Percentiles rank a stretch among this genome's conserved stretches.
Conservation (phyloP, 2,113 vertebrate genomes). For the Gallinago paraguaiae region DNA sequence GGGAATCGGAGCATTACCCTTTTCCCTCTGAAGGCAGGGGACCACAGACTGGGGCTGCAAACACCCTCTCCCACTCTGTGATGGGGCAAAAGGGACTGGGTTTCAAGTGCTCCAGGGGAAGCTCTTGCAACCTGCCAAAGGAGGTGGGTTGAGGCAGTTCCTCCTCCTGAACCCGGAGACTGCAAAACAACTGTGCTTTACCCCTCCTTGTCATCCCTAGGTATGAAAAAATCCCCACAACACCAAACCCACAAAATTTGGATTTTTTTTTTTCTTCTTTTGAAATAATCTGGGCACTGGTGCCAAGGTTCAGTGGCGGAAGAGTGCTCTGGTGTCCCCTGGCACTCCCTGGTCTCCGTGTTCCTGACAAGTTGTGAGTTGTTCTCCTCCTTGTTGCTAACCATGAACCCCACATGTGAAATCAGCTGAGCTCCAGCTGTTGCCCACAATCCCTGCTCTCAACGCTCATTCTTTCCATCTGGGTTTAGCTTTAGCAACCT, state of each 20-base stretch:
- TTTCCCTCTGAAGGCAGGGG: not conserved
- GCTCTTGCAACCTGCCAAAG: not conserved
- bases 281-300: not conserved
- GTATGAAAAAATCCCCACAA: not conserved
- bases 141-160: not conserved
- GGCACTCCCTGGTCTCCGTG: not conserved
- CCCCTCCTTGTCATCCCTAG: not conserved
- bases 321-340: not conserved
- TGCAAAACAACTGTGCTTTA: not conserved
- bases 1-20: not conserved
- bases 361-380: not conserved
- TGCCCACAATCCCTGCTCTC: not conserved
- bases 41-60: not conserved
- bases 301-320: not conserved
- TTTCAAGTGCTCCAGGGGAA: not conserved
- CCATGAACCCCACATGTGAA: rapidly evolving
- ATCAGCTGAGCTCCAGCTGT: not conserved
- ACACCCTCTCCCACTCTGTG: not conserved
- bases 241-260: no score
- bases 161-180: not conserved
- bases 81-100: not conserved
- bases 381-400: not conserved
- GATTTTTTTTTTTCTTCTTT: not conserved
- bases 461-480: rapidly evolving
- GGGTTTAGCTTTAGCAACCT: not conserved